phyloP scores from a whole-genome alignment of 2,888 invertebrate genomes.

The Chrysolina haemoptera region DNA sequence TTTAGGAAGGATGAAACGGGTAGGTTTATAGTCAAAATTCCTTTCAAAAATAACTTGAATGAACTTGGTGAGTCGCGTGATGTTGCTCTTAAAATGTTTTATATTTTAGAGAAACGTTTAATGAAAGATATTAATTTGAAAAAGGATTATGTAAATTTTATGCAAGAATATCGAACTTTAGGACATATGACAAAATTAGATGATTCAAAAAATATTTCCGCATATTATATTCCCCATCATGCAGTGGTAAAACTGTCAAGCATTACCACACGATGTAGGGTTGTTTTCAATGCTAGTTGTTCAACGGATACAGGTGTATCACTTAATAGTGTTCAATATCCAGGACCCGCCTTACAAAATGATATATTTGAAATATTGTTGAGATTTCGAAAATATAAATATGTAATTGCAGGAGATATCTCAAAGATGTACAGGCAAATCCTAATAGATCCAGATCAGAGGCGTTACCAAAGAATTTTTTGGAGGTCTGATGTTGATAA shows the following conservation, averaged over 20 bases:
- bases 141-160: neutral
- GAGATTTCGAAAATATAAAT: conserved; percentile 34
- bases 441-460: conserved; percentile 29
- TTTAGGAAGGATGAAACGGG: neutral
- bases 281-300: conserved; percentile 41
- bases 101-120: neutral
- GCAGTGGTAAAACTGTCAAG: conserved; percentile 1
- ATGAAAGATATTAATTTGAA: neutral
- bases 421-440: conserved; percentile 43
- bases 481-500: conserved; percentile 56
- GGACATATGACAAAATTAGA: conserved; percentile 9
- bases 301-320: too few relatives aligned
- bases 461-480: conserved; percentile 59
- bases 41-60: conserved; percentile 6
- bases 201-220: neutral
- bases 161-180: neutral
- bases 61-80: neutral
- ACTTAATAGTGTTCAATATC: conserved; percentile 39
- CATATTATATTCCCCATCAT: too few relatives aligned
- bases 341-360: conserved; percentile 36
- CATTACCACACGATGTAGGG: conserved; percentile 31
- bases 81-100: neutral
- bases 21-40: conserved; percentile 3
- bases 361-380: conserved; percentile 32
- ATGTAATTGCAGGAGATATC: conserved; percentile 11